Conservation (phyloP, 2,113 vertebrate genomes). For the Cyprinodon variegatus region DNA sequence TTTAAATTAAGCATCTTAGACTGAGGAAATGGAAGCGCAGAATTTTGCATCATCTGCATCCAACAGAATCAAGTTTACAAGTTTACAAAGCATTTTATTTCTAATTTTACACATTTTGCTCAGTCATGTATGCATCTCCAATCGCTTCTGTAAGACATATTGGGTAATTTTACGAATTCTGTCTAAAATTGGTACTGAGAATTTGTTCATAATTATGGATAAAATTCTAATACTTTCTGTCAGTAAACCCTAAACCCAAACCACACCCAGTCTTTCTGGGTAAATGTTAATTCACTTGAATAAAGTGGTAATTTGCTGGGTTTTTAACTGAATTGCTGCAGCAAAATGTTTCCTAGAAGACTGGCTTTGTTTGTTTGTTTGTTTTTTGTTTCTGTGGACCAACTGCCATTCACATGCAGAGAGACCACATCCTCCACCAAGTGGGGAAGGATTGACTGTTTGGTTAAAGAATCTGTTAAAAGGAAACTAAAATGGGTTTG, state of each 20-base stretch:
- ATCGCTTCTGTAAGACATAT: neutral
- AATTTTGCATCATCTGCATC: neutral
- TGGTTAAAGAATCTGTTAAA: neutral
- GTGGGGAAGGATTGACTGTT: constrained; percentile 6
- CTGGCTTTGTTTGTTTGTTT: neutral
- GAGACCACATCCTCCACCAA: constrained; percentile 53
- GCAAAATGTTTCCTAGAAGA: constrained; percentile 49
- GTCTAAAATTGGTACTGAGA: neutral
- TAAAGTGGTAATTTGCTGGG: neutral
- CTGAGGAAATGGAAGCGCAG: neutral
- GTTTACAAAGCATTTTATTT: too few species aligned
- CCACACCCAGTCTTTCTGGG: constrained; percentile 12
- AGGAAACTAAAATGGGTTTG: neutral
- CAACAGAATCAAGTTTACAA: neutral
- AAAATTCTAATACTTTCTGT: neutral
- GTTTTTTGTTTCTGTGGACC: constrained; percentile 1
- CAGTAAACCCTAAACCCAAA: neutral
- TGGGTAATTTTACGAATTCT: neutral
- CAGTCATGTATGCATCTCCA: neutral
- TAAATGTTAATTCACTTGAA: constrained; percentile 42
- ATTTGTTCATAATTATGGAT: neutral
- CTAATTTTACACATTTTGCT: neutral
- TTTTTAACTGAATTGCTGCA: neutral
- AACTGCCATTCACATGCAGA: constrained; percentile 16
- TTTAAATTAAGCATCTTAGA: neutral